A percentile compares a stretch with the other conserved stretches of the same genome.
Conservation (phyloP, 2,797 vertebrate genomes). For the Sebastes wilsoni region DNA sequence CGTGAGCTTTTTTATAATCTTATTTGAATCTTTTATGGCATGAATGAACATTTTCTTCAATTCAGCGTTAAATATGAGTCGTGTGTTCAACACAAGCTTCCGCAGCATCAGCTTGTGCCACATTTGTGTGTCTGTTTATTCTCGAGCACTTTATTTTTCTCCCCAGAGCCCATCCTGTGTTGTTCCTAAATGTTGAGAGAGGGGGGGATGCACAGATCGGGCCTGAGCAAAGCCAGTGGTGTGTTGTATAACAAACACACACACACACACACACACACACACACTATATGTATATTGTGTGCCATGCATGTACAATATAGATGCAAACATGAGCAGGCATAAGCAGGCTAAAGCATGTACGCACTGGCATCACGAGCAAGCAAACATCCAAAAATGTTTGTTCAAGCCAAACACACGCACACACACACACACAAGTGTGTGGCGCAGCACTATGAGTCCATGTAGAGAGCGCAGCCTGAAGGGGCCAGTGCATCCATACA, state of each 20-base stretch:
- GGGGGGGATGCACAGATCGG: slow-evolving; percentile 50
- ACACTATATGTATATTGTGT: not conserved
- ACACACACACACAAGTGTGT: too few relatives aligned
- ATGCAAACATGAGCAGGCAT: not conserved
- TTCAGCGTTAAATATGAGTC: not conserved
- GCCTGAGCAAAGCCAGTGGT: slow-evolving; percentile 23
- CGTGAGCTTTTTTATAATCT: not conserved
- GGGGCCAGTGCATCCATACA: slow-evolving; percentile 56
- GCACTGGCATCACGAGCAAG: not conserved
- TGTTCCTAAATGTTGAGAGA: slow-evolving; percentile 35
- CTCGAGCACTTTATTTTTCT: not conserved
- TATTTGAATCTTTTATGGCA: not conserved
- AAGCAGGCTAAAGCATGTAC: not conserved
- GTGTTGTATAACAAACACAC: slow-evolving; percentile 3
- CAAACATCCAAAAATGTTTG: slow-evolving; percentile 15
- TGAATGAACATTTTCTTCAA: not conserved
- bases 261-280: not conserved
- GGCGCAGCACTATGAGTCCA: slow-evolving; percentile 2
- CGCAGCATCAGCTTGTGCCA: slow-evolving; percentile 29
- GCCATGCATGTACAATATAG: not conserved
- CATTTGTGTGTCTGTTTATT: slow-evolving; percentile 29
- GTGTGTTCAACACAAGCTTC: slow-evolving; percentile 9
- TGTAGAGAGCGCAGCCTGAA: slow-evolving; percentile 40
- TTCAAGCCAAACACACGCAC: slow-evolving; percentile 2
- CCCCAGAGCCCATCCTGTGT: slow-evolving; percentile 35